Base-by-base conservation (phyloP, 2,888 invertebrate species). In the Trisateles emortualis region DNA sequence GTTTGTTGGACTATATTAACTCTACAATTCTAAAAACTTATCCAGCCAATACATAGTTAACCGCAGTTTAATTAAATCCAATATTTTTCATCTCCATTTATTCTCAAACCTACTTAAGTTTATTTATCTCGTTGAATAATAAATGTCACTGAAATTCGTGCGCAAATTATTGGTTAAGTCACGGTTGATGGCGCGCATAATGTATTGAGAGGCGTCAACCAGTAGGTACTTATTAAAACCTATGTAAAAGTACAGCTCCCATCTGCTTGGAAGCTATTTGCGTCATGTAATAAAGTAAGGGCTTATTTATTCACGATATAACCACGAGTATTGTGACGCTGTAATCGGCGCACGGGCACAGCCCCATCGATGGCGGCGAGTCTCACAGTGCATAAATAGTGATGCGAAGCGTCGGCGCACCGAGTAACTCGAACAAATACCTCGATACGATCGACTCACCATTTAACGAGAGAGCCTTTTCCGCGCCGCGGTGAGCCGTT, bases 391-490 rank as follows among this genome's bases (percentile, higher is more conserved):
- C 85, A 88, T 88, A 86, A 87, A 88, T 86, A 88, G 86, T 83
- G 84, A 85, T 81, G 83, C 73, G 79, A 81, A 81, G 77, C 82
- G 72, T 84, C 81, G 78, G 82, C 82, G 82, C 81, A 79, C 72
- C 82, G 76, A 84, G 80, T 86, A 87, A 84, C 80, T 81, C 81
- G 84, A 88, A 90, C 88, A 91, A 91, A 91, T 90, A 90, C 86
- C 81, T 84, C 81, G 87, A 90, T 89, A 87, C 83, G 83, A 91
- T 92, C 90, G 85, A 83, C 84, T 89, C 86, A 86, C 86, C 88
- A 88, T 90, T 92, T 92, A 92, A 91, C 90, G 87, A 90, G 89
- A 89, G 87, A 84, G 87, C 88, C 91, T 90, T 92, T 92, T 90
- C 92, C 90, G 86, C 89, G 85, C 87, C 87, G 90, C 88, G 88